A percentile compares a stretch with the other conserved stretches of the same genome.
Evolutionary conservation across 1,140 invertebrate species (phyloP).

Genomic region (Sarcophaga bullata): DNA sequence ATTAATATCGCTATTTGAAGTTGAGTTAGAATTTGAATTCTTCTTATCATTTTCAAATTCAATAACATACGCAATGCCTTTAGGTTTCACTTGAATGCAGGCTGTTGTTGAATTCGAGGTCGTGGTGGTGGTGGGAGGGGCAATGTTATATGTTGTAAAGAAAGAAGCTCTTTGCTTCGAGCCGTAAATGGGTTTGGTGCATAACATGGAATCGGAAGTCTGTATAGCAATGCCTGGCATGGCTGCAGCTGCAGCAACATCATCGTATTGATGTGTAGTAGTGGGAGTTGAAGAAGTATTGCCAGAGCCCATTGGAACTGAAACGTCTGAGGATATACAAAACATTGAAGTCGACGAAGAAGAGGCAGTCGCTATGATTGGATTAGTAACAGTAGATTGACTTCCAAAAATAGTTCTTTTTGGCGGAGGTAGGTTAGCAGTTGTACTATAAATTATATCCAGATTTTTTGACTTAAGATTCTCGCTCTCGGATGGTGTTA

Average conservation of each 20-base stretch:
- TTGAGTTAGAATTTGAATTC: slow-evolving; percentile 4
- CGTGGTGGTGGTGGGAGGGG: slow-evolving; percentile 2
- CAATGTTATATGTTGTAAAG: background rate
- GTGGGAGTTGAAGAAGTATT: slow-evolving; percentile 54
- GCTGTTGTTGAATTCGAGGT: slow-evolving; percentile 15
- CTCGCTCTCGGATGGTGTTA: background rate
- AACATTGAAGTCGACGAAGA: slow-evolving; percentile 51
- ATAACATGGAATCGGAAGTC: slow-evolving; percentile 39
- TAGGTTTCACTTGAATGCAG: slow-evolving; percentile 49
- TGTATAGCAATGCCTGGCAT: slow-evolving; percentile 43
- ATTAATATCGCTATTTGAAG: background rate
- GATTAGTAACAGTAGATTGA: no score
- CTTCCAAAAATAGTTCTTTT: background rate
- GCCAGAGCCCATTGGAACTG: slow-evolving; percentile 55
- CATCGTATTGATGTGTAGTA: slow-evolving; percentile 62
- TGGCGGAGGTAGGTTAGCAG: background rate
- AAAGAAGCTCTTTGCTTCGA: background rate
- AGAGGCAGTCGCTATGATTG: slow-evolving; percentile 13
- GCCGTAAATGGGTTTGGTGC: slow-evolving; percentile 45
- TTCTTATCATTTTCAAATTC: slow-evolving; percentile 45
- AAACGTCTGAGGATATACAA: slow-evolving; percentile 61
- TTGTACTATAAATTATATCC: background rate
- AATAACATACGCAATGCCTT: slow-evolving; percentile 52
- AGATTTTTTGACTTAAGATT: background rate
- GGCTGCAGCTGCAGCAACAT: slow-evolving; percentile 50